A percentile compares a stretch with the other conserved stretches of the same genome.
These are phyloP conservation scores for Diaperis boleti DNA, from an alignment of 2,888 invertebrate species.

Conservation along the genomic window DNA sequence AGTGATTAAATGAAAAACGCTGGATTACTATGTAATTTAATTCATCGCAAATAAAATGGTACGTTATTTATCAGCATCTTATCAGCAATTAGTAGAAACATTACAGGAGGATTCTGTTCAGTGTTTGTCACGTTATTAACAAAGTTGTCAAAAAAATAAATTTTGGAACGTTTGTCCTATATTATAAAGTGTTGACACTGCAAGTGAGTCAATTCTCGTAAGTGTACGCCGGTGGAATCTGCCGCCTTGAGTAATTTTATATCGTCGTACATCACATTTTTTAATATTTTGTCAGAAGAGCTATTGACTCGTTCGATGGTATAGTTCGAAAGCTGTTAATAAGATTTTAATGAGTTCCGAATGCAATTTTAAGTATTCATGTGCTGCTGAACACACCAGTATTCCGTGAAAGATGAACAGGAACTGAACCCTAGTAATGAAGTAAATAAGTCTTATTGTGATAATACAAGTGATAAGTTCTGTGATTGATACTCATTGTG, in stretches of 20 bases:
- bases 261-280: not conserved
- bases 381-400: not conserved
- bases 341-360: constrained; percentile 22
- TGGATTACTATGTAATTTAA: constrained; percentile 23
- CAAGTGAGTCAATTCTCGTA: constrained; percentile 17
- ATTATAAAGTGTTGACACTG: constrained; percentile 24
- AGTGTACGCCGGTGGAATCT: constrained; percentile 7
- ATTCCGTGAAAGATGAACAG: not conserved
- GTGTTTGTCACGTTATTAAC: too few species aligned
- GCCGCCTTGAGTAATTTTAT: not conserved
- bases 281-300: not conserved
- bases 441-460: constrained; percentile 22
- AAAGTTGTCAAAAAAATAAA: constrained; percentile 7
- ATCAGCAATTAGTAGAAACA: not conserved
- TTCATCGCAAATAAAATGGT: constrained; percentile 23
- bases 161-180: constrained; percentile 7
- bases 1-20: constrained; percentile 31
- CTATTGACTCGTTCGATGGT: not conserved
- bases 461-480: constrained; percentile 33
- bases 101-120: not conserved
- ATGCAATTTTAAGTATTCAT: constrained; percentile 28
- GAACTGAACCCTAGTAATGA: constrained; percentile 20
- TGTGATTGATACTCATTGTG: constrained; percentile 31
- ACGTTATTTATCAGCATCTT: constrained; percentile 6
- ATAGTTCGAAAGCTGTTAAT: too few species aligned